These are phyloP conservation scores for Exocentrus adspersus DNA, from an alignment of 2,888 invertebrate genomes.

Conservation along the genomic window DNA sequence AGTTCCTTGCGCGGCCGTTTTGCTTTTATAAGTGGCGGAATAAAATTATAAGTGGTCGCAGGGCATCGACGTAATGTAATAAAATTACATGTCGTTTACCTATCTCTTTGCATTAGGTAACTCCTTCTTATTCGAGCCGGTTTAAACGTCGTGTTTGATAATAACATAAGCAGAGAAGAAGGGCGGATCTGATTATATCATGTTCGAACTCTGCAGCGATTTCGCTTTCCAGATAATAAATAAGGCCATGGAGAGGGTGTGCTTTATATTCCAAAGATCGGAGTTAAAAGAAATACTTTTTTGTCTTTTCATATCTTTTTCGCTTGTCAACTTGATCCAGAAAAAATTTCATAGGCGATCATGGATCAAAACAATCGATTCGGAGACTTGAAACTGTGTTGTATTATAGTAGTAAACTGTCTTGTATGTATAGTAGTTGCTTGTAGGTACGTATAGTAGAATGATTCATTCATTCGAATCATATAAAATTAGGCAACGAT, in stretches of 20 bases:
- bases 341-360: too few species aligned
- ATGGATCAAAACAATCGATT: too few species aligned
- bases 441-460: too few species aligned
- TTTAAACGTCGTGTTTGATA: not conserved
- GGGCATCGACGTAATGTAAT: not conserved
- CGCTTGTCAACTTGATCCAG: too few species aligned
- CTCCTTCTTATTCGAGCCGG: not conserved
- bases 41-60: not conserved
- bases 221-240: too few species aligned
- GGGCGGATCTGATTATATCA: not conserved
- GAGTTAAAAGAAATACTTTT: too few species aligned
- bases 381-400: too few species aligned
- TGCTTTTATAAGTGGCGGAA: not conserved
- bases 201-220: not conserved
- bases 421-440: too few species aligned
- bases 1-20: not conserved
- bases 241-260: constrained; percentile 11
- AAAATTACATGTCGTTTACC: not conserved
- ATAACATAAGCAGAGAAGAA: not conserved
- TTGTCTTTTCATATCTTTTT: too few species aligned
- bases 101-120: not conserved
- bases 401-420: too few species aligned
- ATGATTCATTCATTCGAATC: too few species aligned
- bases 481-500: too few species aligned
- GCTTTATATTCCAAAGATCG: constrained; percentile 5